Percentiles rank a stretch among this genome's conserved stretches.
phyloP scores from a whole-genome alignment of 2,888 invertebrate genomes.

The Crematogaster levior region DNA sequence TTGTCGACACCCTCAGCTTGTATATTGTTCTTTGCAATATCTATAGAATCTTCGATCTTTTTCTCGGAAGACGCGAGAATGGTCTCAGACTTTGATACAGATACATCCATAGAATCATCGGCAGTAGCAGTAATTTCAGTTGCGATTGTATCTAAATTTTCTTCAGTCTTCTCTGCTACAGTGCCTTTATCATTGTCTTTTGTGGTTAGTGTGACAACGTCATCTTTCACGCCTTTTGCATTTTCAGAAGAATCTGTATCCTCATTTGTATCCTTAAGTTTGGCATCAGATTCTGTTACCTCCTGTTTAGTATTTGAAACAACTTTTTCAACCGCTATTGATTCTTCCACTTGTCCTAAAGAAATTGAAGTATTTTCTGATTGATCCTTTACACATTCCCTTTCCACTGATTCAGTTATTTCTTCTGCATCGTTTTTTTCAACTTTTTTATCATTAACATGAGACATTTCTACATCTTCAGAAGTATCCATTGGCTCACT shows the following conservation, averaged over 20 bases:
- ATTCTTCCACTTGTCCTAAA: conserved; percentile 51
- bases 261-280: conserved; percentile 49
- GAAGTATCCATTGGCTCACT: conserved; percentile 82
- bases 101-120: conserved; percentile 55
- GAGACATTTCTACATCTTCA: conserved; percentile 76
- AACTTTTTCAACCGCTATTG: conserved; percentile 64
- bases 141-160: conserved; percentile 32
- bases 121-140: conserved; percentile 38
- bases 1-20: conserved; percentile 55
- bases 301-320: conserved; percentile 53
- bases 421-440: conserved; percentile 66
- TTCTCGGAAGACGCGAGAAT: conserved; percentile 65
- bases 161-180: conserved; percentile 57
- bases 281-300: conserved; percentile 52
- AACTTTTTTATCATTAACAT: conserved; percentile 69
- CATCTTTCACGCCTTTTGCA: conserved; percentile 37
- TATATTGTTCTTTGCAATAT: conserved; percentile 53
- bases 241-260: conserved; percentile 58
- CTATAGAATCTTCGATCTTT: conserved; percentile 70
- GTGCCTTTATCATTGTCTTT: conserved; percentile 55
- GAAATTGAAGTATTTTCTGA: conserved; percentile 73
- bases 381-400: conserved; percentile 76
- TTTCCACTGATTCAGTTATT: conserved; percentile 46
- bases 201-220: conserved; percentile 21
- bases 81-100: conserved; percentile 60